Base-by-base conservation (phyloP, 1,140 invertebrate genomes). In the Melanaphis sacchari region DNA sequence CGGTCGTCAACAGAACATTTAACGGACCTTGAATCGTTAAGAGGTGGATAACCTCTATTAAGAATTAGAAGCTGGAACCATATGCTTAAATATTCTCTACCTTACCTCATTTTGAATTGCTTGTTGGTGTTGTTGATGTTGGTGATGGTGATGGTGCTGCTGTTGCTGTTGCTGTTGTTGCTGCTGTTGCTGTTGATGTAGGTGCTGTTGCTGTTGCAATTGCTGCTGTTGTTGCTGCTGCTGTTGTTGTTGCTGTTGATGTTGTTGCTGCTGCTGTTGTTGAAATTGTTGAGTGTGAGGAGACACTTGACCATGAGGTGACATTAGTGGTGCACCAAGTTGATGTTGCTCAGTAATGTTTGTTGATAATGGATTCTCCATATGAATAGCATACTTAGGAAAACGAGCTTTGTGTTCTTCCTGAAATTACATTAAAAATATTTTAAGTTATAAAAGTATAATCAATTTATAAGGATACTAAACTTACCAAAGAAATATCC, bases 381-480 rank as follows among this genome's bases (percentile, higher is more conserved):
- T 95, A 94, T 95, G 95, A 90, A 95, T 95, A 90, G 96, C 96
- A 95, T 99, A 99, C 95, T 97, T 98, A 7, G 97, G 96, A 94
- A 97, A 95, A 94, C 97, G 96, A 24, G 98, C 97, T 91, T 97
- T 96, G 94, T 98, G 97, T 95, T 99, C 98, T 95, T 99, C 98
- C 96, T 99, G 94, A 88, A 94, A 94, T 94, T 40, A 52, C 0
- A n/a, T 11, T 89, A 31, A 24, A 31, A 59, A 93, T 90, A 38
- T 90, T 93, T 88, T 22, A 87, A 66, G 1, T 26, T 59, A 82
- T n/a, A 52, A 49, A 93, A n/a, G 1, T 49, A 46, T 18, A 52
- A 81, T 18, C n/a, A 41, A 54, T 66, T 88, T 31, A 38, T 93
- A 21, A 81, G 52, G 38, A 66, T 36, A 76, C n/a, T 76, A 76